Evolutionary conservation across 1,140 invertebrate species (phyloP).

Genomic region (Trachymyrmex cornetzi): DNA sequence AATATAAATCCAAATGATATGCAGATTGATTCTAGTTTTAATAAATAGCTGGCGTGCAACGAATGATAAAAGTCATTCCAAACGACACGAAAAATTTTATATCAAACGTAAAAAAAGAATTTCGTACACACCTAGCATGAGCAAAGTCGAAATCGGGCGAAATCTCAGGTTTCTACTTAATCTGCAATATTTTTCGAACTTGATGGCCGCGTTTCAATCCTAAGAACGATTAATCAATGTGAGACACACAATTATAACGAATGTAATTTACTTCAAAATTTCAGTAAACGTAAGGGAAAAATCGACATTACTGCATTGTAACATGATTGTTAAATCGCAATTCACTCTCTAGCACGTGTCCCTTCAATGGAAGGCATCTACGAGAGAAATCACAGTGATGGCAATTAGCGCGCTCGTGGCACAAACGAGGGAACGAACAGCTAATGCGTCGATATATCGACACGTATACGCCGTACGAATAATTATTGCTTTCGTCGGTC

Average conservation of each 20-base stretch:
- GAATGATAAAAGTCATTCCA: slow-evolving; percentile 29
- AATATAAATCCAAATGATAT: slow-evolving; percentile 47
- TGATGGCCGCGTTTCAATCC: slow-evolving; percentile 15
- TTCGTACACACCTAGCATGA: neutral
- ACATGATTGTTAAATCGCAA: slow-evolving; percentile 26
- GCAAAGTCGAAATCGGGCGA: neutral
- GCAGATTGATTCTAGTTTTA: slow-evolving; percentile 39
- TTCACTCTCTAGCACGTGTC: slow-evolving; percentile 9
- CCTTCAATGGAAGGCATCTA: neutral
- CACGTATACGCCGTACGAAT: slow-evolving; percentile 59
- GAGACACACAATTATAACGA: neutral
- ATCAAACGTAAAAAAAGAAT: slow-evolving; percentile 32
- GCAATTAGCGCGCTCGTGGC: slow-evolving; percentile 77
- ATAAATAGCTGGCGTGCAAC: slow-evolving; percentile 43
- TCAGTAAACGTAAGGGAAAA: neutral
- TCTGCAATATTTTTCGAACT: slow-evolving; percentile 8
- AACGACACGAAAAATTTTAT: slow-evolving; percentile 46
- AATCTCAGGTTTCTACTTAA: neutral
- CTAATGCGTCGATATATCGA: slow-evolving; percentile 77
- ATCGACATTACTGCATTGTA: slow-evolving; percentile 9
- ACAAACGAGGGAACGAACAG: slow-evolving; percentile 76
- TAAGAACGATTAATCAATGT: slow-evolving; percentile 23
- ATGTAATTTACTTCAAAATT: slow-evolving; percentile 1
- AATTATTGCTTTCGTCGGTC: slow-evolving; percentile 66
- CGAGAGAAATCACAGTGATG: slow-evolving; percentile 42